Evolutionary conservation across 2,888 invertebrate species (phyloP).

Genomic region (Lasioglossum villosulum): DNA sequence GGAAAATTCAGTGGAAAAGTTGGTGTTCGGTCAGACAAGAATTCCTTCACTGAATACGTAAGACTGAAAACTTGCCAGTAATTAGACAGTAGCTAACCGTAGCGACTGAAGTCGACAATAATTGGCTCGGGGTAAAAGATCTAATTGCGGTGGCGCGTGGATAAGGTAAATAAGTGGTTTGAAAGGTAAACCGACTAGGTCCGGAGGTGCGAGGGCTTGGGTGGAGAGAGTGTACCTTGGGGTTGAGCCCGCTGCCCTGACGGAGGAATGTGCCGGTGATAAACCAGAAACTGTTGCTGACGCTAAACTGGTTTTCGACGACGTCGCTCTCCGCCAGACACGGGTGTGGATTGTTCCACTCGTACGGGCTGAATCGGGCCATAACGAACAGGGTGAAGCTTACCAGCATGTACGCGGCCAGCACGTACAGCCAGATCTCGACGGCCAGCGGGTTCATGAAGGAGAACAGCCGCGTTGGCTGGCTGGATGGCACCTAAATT

Average conservation of each 20-base stretch:
- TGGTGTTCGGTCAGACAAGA: too few species aligned
- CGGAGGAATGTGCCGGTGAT: slow-evolving; percentile 95
- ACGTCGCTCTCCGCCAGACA: slow-evolving; percentile 93
- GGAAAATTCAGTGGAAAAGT: too few species aligned
- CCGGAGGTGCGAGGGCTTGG: background rate
- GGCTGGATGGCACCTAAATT: slow-evolving; percentile 93
- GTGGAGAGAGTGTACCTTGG: slow-evolving; percentile 88
- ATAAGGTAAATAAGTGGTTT: background rate
- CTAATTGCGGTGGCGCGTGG: background rate
- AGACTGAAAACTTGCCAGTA: too few species aligned
- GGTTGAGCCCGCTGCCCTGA: slow-evolving; percentile 93
- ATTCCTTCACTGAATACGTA: too few species aligned
- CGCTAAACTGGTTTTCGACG: slow-evolving; percentile 97
- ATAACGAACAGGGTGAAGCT: slow-evolving; percentile 97
- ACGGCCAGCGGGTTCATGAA: slow-evolving; percentile 98
- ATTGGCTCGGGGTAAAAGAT: background rate
- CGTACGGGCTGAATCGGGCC: slow-evolving; percentile 98
- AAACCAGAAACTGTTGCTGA: slow-evolving; percentile 97
- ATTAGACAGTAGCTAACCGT: too few species aligned
- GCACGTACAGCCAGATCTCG: slow-evolving; percentile 98
- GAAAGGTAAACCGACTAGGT: background rate
- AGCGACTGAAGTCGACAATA: too few species aligned
- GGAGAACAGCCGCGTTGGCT: slow-evolving; percentile 95
- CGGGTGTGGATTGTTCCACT: slow-evolving; percentile 94
- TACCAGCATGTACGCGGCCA: slow-evolving; percentile 97